Base-by-base conservation (phyloP, 2,888 invertebrate species). In the Cerastis rubricosa region DNA sequence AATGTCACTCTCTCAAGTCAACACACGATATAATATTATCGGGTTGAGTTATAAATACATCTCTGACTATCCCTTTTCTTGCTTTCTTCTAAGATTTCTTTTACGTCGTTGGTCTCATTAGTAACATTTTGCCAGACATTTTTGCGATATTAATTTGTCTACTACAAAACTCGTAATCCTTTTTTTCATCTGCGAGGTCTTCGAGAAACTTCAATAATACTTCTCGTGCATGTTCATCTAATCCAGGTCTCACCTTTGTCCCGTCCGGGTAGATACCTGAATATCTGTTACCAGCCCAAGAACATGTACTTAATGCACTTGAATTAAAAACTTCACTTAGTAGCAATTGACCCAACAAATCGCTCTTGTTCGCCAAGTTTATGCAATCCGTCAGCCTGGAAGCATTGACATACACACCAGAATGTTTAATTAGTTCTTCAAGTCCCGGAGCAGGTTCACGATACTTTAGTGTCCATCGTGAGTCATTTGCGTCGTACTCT, bases 341-440 rank as follows among this genome's bases (percentile, higher is more conserved):
- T 54, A 74, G 51, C 22, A 22, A n/a, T 51, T 1, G n/a, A n/a
- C 61, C 61, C 3, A 74, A 51, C 29, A 1, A 14, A n/a, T 35
- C 35, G 35, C 35, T 35, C 2, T 35, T 1, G 35, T 35, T 35
- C 35, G 1, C 35, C 35, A 3, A 35, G 35, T 35, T 35, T 35
- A 35, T 35, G 35, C 35, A 35, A 25, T 61, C 14, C 17, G 17
- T 25, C 0, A 77, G 67, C 17, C 63, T 45, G 1, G 35, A 25
- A 45, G 61, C 61, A 22, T 75, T 17, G 8, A 75, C 63, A 22
- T 67, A 76, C 0, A 76, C 61, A 25, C 59, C 59, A 7, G 59
- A 17, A 59, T 35, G 35, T 35, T 35, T 3, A 2, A 35, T 35
- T 35, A 35, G 3, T 35, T 35, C 35, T 2, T 2, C 35, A 35